Evolutionary conservation across 53 echinoderm and acorn worm genomes (phyloP).

Genomic region (Mesocentrotus franciscanus): DNA sequence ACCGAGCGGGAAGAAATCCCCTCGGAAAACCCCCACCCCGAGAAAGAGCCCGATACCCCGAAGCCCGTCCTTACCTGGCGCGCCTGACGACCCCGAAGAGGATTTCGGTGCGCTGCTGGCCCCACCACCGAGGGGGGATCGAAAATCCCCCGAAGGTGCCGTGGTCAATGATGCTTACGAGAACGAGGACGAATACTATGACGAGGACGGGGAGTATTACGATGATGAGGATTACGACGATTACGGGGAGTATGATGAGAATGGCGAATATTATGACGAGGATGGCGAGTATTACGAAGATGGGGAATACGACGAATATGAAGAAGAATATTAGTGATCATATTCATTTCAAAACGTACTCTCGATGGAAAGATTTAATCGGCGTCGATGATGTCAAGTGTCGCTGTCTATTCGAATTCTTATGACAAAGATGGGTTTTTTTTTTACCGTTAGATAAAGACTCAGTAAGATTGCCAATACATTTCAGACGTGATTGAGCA

Average conservation of each 20-base stretch:
- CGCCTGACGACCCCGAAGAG: constrained; percentile 79
- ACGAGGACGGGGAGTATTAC: constrained; percentile 71
- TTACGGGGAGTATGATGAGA: constrained; percentile 74
- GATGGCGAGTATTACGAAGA: constrained; percentile 66
- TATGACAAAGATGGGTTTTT: too few species aligned
- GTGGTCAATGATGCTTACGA: constrained; percentile 65
- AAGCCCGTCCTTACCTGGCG: constrained; percentile 75
- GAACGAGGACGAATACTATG: constrained; percentile 72
- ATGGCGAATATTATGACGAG: constrained; percentile 72
- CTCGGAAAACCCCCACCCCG: constrained; percentile 17
- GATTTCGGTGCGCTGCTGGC: constrained; percentile 50
- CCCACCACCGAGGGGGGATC: constrained; percentile 68
- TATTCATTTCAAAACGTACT: background rate
- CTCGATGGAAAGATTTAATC: background rate
- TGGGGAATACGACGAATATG: constrained; percentile 63
- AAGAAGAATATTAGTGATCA: constrained; percentile 24
- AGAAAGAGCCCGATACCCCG: constrained; percentile 61
- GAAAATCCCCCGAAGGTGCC: constrained; percentile 78
- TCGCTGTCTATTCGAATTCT: too few species aligned
- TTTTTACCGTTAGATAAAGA: background rate
- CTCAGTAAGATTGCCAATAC: background rate
- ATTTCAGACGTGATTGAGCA: background rate
- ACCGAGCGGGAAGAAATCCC: constrained; percentile 27
- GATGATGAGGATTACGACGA: constrained; percentile 76
- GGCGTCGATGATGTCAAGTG: background rate